Evolutionary conservation across 2,888 invertebrate genomes (phyloP).

Genomic region (Vannuccia rotundouncinata): DNA sequence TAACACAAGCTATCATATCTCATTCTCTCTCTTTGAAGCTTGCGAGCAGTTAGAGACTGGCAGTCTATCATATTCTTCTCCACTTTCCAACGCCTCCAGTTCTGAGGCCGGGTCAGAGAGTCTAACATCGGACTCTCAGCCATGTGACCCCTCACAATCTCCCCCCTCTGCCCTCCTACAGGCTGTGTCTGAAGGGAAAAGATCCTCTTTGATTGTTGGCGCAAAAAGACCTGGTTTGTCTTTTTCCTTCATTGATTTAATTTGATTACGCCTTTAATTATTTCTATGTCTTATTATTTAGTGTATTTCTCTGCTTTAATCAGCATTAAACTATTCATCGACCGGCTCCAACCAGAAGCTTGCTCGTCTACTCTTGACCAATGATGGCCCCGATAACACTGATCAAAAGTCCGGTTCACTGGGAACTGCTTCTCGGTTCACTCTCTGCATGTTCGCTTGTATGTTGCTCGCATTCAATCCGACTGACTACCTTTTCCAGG

Average conservation of each 20-base stretch:
- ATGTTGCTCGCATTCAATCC: not conserved
- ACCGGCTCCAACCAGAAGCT: not conserved
- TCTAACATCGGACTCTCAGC: not conserved
- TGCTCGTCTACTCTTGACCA: not conserved
- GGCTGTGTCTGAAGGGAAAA: not conserved
- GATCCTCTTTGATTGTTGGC: not conserved
- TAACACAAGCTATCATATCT: no score
- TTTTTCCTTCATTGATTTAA: no score
- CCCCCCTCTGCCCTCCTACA: not conserved
- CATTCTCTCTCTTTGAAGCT: no score
- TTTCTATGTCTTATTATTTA: no score
- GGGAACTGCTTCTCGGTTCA: not conserved
- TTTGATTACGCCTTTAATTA: no score
- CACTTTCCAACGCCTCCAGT: not conserved
- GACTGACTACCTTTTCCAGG: not conserved
- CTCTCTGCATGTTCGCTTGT: not conserved
- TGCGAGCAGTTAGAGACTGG: not conserved
- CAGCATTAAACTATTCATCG: not conserved
- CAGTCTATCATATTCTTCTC: not conserved
- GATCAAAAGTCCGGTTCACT: not conserved
- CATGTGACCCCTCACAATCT: not conserved
- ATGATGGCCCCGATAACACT: not conserved
- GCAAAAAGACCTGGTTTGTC: not conserved
- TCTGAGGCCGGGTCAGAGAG: not conserved
- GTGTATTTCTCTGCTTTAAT: no score